Percentiles rank a stretch among this genome's conserved stretches.
phyloP scores from a whole-genome alignment of 2,797 vertebrate genomes.

The Chelonia mydas region DNA sequence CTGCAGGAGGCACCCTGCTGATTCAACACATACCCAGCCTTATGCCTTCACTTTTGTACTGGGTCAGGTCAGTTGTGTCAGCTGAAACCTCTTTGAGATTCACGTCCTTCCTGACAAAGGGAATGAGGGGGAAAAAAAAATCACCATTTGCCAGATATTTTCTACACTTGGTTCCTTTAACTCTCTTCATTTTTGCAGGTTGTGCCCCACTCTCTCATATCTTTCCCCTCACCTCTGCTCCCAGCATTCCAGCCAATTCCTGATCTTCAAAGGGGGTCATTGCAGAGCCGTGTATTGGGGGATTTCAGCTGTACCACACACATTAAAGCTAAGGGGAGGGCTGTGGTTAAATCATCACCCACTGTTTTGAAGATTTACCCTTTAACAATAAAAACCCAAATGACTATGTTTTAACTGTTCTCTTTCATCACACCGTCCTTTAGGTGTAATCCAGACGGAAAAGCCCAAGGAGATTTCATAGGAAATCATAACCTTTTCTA shows the following conservation, averaged over 20 bases:
- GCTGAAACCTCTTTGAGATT: slow-evolving; percentile 82
- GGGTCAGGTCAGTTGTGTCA: slow-evolving; percentile 84
- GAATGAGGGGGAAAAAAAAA: not conserved
- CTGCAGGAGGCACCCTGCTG: not conserved
- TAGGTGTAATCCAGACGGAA: not conserved
- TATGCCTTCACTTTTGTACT: slow-evolving; percentile 85
- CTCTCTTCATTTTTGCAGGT: not conserved
- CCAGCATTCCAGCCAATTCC: not conserved
- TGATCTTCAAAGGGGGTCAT: not conserved
- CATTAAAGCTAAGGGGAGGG: not conserved
- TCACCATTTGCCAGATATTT: not conserved
- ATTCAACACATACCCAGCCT: slow-evolving; percentile 84
- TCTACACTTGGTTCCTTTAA: not conserved
- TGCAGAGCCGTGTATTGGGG: not conserved
- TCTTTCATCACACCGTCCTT: not conserved
- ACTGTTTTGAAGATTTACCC: not conserved
- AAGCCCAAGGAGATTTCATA: not conserved
- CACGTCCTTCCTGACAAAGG: slow-evolving; percentile 81
- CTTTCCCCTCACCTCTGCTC: not conserved
- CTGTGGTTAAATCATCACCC: not conserved
- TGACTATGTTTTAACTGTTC: not conserved
- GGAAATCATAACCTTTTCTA: not conserved
- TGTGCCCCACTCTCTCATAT: not conserved
- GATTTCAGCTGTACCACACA: not conserved
- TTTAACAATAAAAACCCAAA: not conserved